Evolutionary conservation across 2,113 vertebrate species (phyloP), one percentile per base, ranked within the genome.

Genomic region (Odontophorus gujanensis): DNA sequence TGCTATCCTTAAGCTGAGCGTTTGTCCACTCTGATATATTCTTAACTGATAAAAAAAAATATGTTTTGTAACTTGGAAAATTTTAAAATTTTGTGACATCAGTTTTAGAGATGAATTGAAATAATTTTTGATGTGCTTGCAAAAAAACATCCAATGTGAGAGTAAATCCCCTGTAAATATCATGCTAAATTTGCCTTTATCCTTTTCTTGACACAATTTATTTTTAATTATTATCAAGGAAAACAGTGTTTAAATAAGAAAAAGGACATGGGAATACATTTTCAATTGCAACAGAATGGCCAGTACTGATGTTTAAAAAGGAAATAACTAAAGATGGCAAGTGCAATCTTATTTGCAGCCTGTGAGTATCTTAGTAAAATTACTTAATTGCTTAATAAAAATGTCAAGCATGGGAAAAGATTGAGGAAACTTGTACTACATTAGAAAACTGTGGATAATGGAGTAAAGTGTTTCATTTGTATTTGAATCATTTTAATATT

Each of bases 401-500:
- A 69, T 63, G 21, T 76, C 48, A 74, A 59, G 59, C 20, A 42
- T 25, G 15, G n/a, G 57, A 69, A 82, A 89, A 58, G n/a, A 42
- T 26, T 63, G 6, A 5, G 5, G 38, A 25, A 80, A 82, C 25
- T 38, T 34, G 34, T 77, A 92, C 76, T 32, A 59, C 1, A 10
- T 76, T 58, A 71, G 32, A 12, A 87, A 93, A 17, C 26, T 62
- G 11, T 58, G 45, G 16, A 28, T 63, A 74, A 16, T 26, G 36
- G 13, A 62, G 21, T 62, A 81, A 61, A 40, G 90, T 65, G 11
- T 15, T 86, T 85, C 81, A 66, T 81, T 12, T 89, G 32, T 9
- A 61, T 68, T 88, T 84, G 58, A 94, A 53, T 55, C 81, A 11
- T 76, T 92, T 34, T 69, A 85, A 71, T 85, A 42, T 90, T 89